Conservation (phyloP, 2,888 invertebrate genomes). For the Scelioninae gen. 1 region DNA sequence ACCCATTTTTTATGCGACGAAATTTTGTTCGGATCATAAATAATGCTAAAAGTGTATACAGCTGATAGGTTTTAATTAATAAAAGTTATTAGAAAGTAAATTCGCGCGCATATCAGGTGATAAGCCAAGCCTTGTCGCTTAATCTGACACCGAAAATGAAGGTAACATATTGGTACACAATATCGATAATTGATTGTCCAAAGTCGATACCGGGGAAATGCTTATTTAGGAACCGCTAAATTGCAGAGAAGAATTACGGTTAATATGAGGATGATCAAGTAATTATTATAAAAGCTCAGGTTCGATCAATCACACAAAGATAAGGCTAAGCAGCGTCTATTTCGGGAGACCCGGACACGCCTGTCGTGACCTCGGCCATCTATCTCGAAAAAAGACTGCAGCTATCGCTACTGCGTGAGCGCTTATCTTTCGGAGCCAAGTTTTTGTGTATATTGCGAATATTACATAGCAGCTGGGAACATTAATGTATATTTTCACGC, state of each 20-base stretch:
- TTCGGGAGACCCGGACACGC: constrained; percentile 76
- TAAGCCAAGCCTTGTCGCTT: constrained; percentile 44
- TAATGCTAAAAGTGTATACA: too few species aligned
- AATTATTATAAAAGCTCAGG: constrained; percentile 82
- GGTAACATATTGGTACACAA: constrained; percentile 53
- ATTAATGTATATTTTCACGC: constrained; percentile 61
- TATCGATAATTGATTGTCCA: constrained; percentile 61
- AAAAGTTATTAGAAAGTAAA: constrained; percentile 46
- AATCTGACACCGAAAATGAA: constrained; percentile 39
- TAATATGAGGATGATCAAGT: constrained; percentile 79
- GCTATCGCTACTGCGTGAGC: constrained; percentile 66
- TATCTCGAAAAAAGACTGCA: constrained; percentile 71
- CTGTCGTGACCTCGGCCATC: constrained; percentile 72
- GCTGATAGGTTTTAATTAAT: constrained; percentile 25
- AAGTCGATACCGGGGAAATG: constrained; percentile 41
- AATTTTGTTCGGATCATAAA: too few species aligned
- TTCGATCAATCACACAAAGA: constrained; percentile 81
- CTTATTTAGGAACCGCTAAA: constrained; percentile 71
- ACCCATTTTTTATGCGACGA: too few species aligned
- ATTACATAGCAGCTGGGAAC: constrained; percentile 54
- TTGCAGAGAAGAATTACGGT: constrained; percentile 77
- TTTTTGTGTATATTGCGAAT: constrained; percentile 65
- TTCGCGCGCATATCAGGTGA: constrained; percentile 27
- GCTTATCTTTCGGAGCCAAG: constrained; percentile 58
- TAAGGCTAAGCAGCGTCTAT: constrained; percentile 75